phyloP scores from a whole-genome alignment of 2,797 vertebrate species.

The Pyrocephalus nanus region DNA sequence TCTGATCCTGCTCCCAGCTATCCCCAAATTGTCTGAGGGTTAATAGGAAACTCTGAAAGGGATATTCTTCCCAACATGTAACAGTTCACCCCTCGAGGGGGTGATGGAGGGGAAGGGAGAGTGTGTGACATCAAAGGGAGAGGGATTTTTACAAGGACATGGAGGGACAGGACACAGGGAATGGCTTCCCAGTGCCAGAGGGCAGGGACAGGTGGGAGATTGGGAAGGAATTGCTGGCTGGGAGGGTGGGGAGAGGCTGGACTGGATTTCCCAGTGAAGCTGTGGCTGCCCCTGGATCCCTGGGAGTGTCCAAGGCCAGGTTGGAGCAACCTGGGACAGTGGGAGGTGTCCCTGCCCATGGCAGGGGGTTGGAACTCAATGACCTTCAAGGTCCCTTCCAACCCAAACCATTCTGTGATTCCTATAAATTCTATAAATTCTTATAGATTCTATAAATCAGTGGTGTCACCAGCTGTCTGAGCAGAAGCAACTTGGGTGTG shows the following conservation, averaged over 20 bases:
- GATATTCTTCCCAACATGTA: neutral
- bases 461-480: neutral
- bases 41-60: neutral
- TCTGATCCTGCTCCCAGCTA: neutral
- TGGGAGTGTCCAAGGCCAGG: neutral
- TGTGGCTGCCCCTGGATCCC: neutral
- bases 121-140: neutral
- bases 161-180: neutral
- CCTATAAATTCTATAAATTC: too few species aligned
- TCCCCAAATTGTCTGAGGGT: neutral
- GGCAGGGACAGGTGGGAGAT: rapidly evolving
- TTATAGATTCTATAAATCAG: neutral
- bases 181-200: neutral
- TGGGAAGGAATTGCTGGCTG: neutral
- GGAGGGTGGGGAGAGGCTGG: neutral
- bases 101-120: neutral
- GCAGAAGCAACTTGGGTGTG: neutral
- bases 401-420: neutral
- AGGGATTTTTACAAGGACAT: neutral
- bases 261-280: neutral
- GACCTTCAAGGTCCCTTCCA: neutral
- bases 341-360: neutral
- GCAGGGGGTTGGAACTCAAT: rapidly evolving
- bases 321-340: rapidly evolving
- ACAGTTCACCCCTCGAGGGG: neutral